Percentiles rank a stretch among this genome's conserved stretches.
These are phyloP conservation scores for Leptestheria dahalacensis DNA, from an alignment of 1,140 invertebrate genomes.

Conservation along the genomic window DNA sequence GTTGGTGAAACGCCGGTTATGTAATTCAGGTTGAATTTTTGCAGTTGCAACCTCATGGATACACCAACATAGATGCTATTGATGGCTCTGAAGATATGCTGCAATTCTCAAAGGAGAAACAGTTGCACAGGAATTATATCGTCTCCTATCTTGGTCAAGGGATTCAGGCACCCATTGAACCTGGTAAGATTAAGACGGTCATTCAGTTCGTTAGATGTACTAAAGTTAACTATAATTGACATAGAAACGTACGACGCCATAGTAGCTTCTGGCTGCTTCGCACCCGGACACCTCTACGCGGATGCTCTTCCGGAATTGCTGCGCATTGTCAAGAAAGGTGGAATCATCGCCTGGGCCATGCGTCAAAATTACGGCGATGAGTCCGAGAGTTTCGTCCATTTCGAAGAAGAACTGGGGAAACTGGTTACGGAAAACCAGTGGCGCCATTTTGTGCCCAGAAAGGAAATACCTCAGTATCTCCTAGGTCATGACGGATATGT, in stretches of 20 bases:
- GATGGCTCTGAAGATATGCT: constrained; percentile 20
- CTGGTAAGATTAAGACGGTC: neutral
- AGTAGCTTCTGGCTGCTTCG: constrained; percentile 18
- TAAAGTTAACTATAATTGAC: neutral
- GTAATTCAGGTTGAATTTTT: neutral
- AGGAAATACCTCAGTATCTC: constrained; percentile 3
- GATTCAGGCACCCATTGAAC: constrained; percentile 15
- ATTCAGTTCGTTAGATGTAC: neutral
- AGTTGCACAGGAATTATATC: constrained; percentile 16
- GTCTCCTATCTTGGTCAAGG: constrained; percentile 14
- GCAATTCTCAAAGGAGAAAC: constrained; percentile 10
- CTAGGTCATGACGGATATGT: constrained; percentile 13
- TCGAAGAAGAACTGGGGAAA: constrained; percentile 9
- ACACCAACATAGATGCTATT: constrained; percentile 20
- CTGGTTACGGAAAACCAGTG: constrained; percentile 4
- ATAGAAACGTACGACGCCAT: constrained; percentile 19
- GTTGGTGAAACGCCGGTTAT: neutral
- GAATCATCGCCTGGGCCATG: constrained; percentile 15
- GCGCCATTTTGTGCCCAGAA: constrained; percentile 5
- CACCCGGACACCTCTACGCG: constrained; percentile 18
- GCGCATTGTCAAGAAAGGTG: constrained; percentile 17
- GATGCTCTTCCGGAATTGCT: constrained; percentile 17
- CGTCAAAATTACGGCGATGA: constrained; percentile 7
- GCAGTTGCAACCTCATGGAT: constrained; percentile 15
- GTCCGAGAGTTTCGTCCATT: constrained; percentile 10